Evolutionary conservation across 2,888 invertebrate species (phyloP), one percentile per base, ranked within the genome.

Genomic region (Pseudoips prasinana): DNA sequence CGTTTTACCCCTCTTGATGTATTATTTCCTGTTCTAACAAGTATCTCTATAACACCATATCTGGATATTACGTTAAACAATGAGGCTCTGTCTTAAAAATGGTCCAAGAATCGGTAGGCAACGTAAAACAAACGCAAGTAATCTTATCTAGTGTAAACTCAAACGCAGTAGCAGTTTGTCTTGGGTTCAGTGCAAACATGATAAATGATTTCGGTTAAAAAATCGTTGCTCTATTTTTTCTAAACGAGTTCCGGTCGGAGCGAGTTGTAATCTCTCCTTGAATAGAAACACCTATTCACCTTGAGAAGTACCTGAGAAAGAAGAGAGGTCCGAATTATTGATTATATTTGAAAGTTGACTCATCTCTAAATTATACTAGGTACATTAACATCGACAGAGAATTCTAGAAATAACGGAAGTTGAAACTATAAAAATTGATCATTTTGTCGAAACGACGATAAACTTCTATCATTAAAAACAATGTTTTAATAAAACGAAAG

Each of bases 291-390:
- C 86, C 86, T 85, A 86, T 86, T 87, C 85, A 87, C 85, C 85
- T 86, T 86, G 86, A 85, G 86, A 87, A 87, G 86, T 87, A 87
- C 86, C 86, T 87, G 86, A 69, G 84, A 75, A 86, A 87, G 81
- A 86, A 87, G 82, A 86, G 81, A 87, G 75, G 71, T 61, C 66
- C 72, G 66, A 67, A 76, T 87, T 86, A 85, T 78, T 82, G 61
- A 73, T 64, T 58, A 69, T 51, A 58, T 58, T 53, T 51, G 47
- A 33, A 43, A 43, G 33, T 29, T 47, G 30, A 42, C 41, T 39
- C 14, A 54, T 35, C 43, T 54, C 29, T 39, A 43, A 14, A 14
- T 14, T 14, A 14, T 14, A 14, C 14, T 3, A 14, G 5, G 14
- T 3, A 14, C 2, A 14, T 14, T 14, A 14, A 14, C 2, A 14